These are phyloP conservation scores for Colinus virginianus DNA, from an alignment of 2,113 vertebrate species.

Conservation along the genomic window DNA sequence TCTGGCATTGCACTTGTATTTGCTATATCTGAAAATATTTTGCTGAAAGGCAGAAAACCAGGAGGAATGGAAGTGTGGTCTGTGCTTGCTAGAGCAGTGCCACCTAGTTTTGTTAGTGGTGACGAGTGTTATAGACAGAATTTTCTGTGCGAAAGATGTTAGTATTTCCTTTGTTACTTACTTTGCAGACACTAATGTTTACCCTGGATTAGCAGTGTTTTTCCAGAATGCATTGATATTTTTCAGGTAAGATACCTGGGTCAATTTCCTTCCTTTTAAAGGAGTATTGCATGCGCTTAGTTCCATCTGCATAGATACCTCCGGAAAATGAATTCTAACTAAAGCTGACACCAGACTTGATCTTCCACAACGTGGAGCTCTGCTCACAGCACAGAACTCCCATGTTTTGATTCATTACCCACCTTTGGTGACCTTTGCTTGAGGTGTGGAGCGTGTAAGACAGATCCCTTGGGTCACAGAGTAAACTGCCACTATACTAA, in stretches of 20 bases:
- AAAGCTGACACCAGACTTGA: not conserved
- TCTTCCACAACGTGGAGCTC: not conserved
- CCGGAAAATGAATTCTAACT: not conserved
- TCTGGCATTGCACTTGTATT: not conserved
- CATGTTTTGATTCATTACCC: not conserved
- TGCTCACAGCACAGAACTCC: not conserved
- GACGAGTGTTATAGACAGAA: not conserved
- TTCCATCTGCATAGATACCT: rapidly evolving
- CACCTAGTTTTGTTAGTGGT: not conserved
- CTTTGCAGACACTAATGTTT: slow-evolving; percentile 82
- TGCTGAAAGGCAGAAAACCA: not conserved
- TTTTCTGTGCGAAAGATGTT: not conserved
- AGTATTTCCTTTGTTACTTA: not conserved
- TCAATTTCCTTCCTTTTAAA: not conserved
- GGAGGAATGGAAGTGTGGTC: not conserved
- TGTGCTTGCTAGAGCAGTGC: not conserved
- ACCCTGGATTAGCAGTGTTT: slow-evolving; percentile 91
- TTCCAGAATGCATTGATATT: slow-evolving; percentile 96
- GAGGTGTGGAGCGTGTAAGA: not conserved
- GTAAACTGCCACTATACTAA: not conserved
- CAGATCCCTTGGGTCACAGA: not conserved
- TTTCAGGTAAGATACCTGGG: slow-evolving; percentile 86
- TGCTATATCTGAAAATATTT: no score
- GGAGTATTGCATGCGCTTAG: not conserved
- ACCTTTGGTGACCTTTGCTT: not conserved